Evolutionary conservation across 2,888 invertebrate genomes (phyloP), one percentile per base, ranked within the genome.

Genomic region (Temnothorax unifasciatus): DNA sequence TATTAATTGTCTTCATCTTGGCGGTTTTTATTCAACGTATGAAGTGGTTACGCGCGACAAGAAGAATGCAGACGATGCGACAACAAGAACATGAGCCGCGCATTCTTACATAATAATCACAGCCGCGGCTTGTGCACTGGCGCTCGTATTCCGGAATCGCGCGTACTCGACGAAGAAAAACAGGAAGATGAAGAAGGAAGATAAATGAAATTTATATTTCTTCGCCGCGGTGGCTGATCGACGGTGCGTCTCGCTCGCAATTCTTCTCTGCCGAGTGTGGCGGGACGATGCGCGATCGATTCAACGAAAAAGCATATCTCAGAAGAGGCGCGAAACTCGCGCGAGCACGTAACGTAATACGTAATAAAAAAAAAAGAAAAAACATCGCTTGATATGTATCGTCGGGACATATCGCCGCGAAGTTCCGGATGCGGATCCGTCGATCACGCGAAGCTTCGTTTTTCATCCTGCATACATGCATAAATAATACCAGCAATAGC

Each of bases 41-140:
- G 81, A 82, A 85, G 76, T 47, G 34, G n/a, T 47, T 59, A 82
- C 73, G 85, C 83, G 87, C 87, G 87, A 86, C 84, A 73, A 84
- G 25, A 86, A 84, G 89, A 90, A 90, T 90, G 87, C 89, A 83
- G 87, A 50, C 54, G 69, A 68, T 52, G 64, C 44, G 84, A 57
- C 81, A 85, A 83, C 68, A 86, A 86, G 74, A 77, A 83, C 64
- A 38, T 85, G 41, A 71, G 44, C 47, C 38, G 81, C 34, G 71
- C 89, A 83, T 90, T 87, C 87, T 86, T 86, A 82, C 87, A 86
- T 89, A 86, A 89, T 85, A 87, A 90, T 87, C 59, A 44, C 52
- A 82, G 77, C 75, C 83, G 76, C 76, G 74, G 57, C 54, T 85
- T 68, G 88, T 81, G 85, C 86, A 88, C 71, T 66, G 83, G 83